A percentile compares a stretch with the other conserved stretches of the same genome.
These are phyloP conservation scores for Pomatostomus ruficeps DNA, from an alignment of 2,113 vertebrate species.

Conservation along the genomic window DNA sequence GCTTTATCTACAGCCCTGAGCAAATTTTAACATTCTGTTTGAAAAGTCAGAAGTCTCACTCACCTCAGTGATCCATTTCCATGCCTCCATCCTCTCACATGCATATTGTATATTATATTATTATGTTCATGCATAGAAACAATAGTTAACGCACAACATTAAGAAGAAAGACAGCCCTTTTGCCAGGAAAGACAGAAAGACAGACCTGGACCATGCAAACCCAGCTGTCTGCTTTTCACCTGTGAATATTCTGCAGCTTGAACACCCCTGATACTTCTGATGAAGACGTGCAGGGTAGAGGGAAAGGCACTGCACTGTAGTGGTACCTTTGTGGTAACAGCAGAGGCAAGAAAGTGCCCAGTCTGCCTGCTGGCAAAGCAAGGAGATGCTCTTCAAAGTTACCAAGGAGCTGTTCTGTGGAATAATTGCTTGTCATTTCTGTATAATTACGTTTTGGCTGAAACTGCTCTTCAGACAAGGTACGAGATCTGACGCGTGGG, in stretches of 20 bases:
- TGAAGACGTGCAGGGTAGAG: neutral
- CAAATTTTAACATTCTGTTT: neutral
- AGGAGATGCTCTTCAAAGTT: neutral
- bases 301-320: neutral
- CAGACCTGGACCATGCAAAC: neutral
- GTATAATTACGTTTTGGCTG: neutral
- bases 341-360: neutral
- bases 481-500: neutral
- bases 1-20: neutral
- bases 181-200: too few relatives aligned
- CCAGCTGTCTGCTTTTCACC: neutral
- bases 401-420: neutral
- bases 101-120: fast-evolving
- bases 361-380: neutral
- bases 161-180: neutral
- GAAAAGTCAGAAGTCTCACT: neutral
- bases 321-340: neutral
- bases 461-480: neutral
- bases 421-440: neutral
- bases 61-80: neutral
- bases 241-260: neutral
- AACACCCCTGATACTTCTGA: neutral
- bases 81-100: neutral
- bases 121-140: too few relatives aligned
- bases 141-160: neutral